These are phyloP conservation scores for Clostera curtula DNA, from an alignment of 2,888 invertebrate species.

Conservation along the genomic window DNA sequence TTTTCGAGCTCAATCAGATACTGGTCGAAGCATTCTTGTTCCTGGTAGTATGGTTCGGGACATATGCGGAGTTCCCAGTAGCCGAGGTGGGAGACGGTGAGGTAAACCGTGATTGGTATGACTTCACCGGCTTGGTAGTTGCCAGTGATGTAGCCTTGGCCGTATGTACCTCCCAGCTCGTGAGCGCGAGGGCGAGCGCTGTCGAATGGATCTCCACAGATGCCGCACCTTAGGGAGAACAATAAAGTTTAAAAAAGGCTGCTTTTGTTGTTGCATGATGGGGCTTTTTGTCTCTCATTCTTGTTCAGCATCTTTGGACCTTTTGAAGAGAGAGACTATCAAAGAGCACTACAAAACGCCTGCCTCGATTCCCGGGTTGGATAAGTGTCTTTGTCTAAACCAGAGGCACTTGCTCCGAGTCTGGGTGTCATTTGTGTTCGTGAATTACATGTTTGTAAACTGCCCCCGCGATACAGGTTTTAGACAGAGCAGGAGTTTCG, in stretches of 20 bases:
- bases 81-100: conserved; percentile 89
- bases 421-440: too few relatives aligned
- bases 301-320: too few relatives aligned
- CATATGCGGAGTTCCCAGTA: conserved; percentile 89
- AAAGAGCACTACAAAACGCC: too few relatives aligned
- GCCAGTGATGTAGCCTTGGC: conserved; percentile 82
- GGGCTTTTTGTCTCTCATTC: too few relatives aligned
- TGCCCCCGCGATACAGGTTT: too few relatives aligned
- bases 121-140: conserved; percentile 78
- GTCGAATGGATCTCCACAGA: conserved; percentile 90
- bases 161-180: conserved; percentile 87
- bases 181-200: conserved; percentile 79
- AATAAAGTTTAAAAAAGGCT: neutral
- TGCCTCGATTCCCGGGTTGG: too few relatives aligned
- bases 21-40: conserved; percentile 84
- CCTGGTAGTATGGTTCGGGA: conserved; percentile 78
- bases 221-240: conserved; percentile 86
- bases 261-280: neutral
- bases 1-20: conserved; percentile 74
- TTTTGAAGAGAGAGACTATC: too few relatives aligned
- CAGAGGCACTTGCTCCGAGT: too few relatives aligned
- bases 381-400: too few relatives aligned
- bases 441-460: too few relatives aligned
- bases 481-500: too few relatives aligned
- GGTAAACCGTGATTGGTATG: conserved; percentile 81